Evolutionary conservation across 2,888 invertebrate species (phyloP), one percentile per base, ranked within the genome.

Genomic region (Heliothis peltigera): DNA sequence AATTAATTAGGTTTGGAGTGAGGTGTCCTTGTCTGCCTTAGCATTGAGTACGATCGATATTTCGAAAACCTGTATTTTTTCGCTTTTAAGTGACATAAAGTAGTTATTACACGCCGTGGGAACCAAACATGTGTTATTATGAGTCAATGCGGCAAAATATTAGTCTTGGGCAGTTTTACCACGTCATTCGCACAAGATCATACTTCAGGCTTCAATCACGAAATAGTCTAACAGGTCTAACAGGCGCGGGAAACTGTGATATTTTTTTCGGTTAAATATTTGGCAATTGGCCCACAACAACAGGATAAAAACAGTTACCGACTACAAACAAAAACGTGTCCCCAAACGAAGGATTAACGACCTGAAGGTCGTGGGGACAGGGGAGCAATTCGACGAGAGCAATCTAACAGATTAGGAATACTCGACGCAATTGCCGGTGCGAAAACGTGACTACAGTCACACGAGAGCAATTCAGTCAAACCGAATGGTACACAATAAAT

Each of bases 21-120:
- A 15, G 39, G 12, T 28, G 67, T 59, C 79, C 73, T 75, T 59
- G 70, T 39, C 25, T 32, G 42, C 32, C 18, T 44, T 44, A 56
- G 56, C 8, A 43, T 58, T 57, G 55, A 47, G 7, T 46, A 19
- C 28, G 19, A 76, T 77, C 77, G 62, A 79, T 79, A 74, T 39
- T 35, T 47, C 22, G 42, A 17, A 60, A 51, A 25, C 10, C 21
- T 8, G 19, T 56, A 22, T 57, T 59, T 44, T 42, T 39, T 28
- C 19, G 21, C 18, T 47, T 58, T 21, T 51, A 35, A 47, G 8
- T 57, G 49, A 22, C 28, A 58, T 35, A 25, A 21, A 32, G 12
- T 35, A 22, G 25, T 35, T n/a, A 47, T 17, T 19, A 63, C 4
- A 46, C 17, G 18, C 2, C 22, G 19, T 69, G 75, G 42, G 64